Percentiles rank a stretch among this genome's conserved stretches.
Conservation (phyloP, 92 coral and sea anemone genomes). For the Pocillopora grandis region DNA sequence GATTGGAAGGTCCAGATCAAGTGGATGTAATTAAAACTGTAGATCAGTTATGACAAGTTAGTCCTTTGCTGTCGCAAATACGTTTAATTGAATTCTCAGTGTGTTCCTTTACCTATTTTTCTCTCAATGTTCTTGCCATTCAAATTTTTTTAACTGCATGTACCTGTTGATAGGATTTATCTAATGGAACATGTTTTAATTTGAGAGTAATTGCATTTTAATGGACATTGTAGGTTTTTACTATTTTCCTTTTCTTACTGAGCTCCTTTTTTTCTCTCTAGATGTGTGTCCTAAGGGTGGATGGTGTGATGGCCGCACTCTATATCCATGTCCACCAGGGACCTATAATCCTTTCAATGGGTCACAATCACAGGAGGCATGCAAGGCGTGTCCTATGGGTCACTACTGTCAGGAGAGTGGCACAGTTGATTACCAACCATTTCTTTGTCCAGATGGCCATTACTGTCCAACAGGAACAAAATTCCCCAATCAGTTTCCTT, state of each 20-base stretch:
- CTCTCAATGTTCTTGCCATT: too few relatives aligned
- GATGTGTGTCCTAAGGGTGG: constrained; percentile 92
- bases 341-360: constrained; percentile 84
- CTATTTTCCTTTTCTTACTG: neutral
- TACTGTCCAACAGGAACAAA: constrained; percentile 95
- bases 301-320: constrained; percentile 94
- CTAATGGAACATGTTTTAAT: too few relatives aligned
- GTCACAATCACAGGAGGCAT: constrained; percentile 65
- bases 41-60: too few relatives aligned
- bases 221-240: neutral
- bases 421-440: constrained; percentile 63
- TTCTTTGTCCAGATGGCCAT: constrained; percentile 83
- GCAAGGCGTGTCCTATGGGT: constrained; percentile 85
- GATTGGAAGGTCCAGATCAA: too few relatives aligned
- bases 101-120: too few relatives aligned
- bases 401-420: constrained; percentile 87
- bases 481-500: constrained; percentile 87
- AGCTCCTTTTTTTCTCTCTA: constrained; percentile 25
- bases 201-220: too few relatives aligned
- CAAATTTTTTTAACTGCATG: too few relatives aligned
- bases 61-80: too few relatives aligned
- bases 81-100: too few relatives aligned
- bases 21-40: too few relatives aligned
- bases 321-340: constrained; percentile 89
- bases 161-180: too few relatives aligned